phyloP scores from a whole-genome alignment of 2,797 vertebrate species.

The Eleutherodactylus coqui region DNA sequence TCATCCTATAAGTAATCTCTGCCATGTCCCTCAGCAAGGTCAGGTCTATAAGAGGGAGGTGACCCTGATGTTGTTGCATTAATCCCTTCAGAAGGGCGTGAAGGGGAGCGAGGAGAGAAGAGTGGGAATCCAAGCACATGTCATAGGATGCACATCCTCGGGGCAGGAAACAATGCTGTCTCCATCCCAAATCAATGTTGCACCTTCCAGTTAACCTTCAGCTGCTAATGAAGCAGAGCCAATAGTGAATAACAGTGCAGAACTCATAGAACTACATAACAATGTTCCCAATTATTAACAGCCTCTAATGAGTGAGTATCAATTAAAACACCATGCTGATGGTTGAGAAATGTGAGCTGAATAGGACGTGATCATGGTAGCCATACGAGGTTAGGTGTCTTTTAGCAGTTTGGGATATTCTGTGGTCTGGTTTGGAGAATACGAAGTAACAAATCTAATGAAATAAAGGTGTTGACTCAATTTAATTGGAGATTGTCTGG shows the following conservation, averaged over 20 bases:
- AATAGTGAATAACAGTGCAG: slow-evolving; percentile 27
- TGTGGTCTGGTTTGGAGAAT: background rate
- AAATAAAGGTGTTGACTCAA: background rate
- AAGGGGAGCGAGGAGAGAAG: slow-evolving; percentile 77
- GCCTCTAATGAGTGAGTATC: background rate
- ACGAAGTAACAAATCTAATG: no score
- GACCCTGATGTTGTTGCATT: slow-evolving; percentile 68
- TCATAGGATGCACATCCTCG: slow-evolving; percentile 62
- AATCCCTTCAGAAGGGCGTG: slow-evolving; percentile 87
- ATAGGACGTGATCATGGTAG: no score
- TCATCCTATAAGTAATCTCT: slow-evolving; percentile 70
- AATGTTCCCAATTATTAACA: slow-evolving; percentile 18
- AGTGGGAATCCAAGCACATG: slow-evolving; percentile 68
- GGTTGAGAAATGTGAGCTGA: background rate
- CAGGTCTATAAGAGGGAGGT: slow-evolving; percentile 36
- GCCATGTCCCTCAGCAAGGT: slow-evolving; percentile 84
- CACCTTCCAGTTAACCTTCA: slow-evolving; percentile 61
- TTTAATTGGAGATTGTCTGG: background rate
- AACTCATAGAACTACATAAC: slow-evolving; percentile 16
- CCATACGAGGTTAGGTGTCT: background rate
- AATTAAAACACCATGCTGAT: background rate
- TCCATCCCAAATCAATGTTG: slow-evolving; percentile 57
- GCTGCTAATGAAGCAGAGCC: slow-evolving; percentile 39
- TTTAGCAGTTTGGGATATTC: background rate
- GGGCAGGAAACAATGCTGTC: slow-evolving; percentile 62